These are phyloP conservation scores for Criorhina ranunculi DNA, from an alignment of 2,888 invertebrate species.

Conservation along the genomic window DNA sequence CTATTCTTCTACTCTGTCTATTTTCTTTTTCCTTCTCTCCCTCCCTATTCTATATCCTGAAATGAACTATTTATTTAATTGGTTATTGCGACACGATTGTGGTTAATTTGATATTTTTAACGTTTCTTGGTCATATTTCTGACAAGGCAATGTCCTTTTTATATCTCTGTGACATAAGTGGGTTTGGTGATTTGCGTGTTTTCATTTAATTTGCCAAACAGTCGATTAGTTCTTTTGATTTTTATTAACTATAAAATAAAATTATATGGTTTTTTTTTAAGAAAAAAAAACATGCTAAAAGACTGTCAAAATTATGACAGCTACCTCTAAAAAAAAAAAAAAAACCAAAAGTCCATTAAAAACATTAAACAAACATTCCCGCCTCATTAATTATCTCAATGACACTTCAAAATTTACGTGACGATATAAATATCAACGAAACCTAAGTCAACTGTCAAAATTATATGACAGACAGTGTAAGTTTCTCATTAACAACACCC, in stretches of 20 bases:
- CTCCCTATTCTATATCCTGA: background rate
- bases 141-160: slow-evolving; percentile 56
- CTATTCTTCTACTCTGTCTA: background rate
- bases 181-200: slow-evolving; percentile 62
- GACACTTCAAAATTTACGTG: slow-evolving; percentile 44
- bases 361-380: slow-evolving; percentile 28
- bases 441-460: slow-evolving; percentile 31
- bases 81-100: slow-evolving; percentile 68
- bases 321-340: background rate
- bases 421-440: slow-evolving; percentile 28
- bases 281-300: slow-evolving; percentile 13
- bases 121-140: slow-evolving; percentile 53
- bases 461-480: slow-evolving; percentile 25
- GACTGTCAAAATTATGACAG: slow-evolving; percentile 34
- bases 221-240: slow-evolving; percentile 36
- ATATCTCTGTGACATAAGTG: slow-evolving; percentile 25
- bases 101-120: slow-evolving; percentile 58
- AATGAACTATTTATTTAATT: slow-evolving; percentile 69
- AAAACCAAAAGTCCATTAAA: slow-evolving; percentile 17
- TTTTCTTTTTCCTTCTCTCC: background rate
- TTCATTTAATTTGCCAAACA: slow-evolving; percentile 40
- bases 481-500: slow-evolving; percentile 13
- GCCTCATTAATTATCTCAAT: slow-evolving; percentile 46
- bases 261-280: slow-evolving; percentile 11
- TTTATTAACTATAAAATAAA: slow-evolving; percentile 47